phyloP scores from a whole-genome alignment of 2,797 vertebrate genomes.

The Muraenolepis orangiensis region DNA sequence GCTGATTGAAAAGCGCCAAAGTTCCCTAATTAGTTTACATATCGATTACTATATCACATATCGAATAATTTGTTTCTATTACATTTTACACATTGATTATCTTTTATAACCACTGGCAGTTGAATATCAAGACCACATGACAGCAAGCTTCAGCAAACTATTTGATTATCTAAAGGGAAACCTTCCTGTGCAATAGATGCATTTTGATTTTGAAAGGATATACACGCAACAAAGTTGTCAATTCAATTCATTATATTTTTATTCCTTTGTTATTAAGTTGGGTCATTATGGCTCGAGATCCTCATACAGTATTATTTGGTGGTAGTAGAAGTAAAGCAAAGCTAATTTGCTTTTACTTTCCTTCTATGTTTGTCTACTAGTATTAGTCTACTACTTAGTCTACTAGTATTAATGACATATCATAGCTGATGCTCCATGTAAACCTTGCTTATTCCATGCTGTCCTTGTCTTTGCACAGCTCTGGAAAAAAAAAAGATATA shows the following conservation, averaged over 20 bases:
- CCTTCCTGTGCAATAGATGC: background rate
- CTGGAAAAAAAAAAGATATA: constrained; percentile 39
- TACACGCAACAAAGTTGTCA: background rate
- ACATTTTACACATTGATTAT: background rate
- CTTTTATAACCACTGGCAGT: background rate
- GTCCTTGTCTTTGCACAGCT: constrained; percentile 61
- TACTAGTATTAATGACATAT: background rate
- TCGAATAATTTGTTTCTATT: background rate
- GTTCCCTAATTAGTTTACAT: no score
- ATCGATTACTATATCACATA: background rate
- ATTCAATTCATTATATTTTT: background rate
- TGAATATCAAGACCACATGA: constrained; percentile 5
- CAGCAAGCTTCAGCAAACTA: background rate
- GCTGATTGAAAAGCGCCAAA: no score
- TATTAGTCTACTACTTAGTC: background rate
- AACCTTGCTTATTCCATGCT: constrained; percentile 14
- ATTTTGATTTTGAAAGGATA: background rate
- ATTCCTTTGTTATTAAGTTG: background rate
- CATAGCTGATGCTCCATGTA: background rate
- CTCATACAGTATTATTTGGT: constrained; percentile 4
- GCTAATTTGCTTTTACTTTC: constrained; percentile 13
- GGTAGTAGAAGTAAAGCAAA: constrained; percentile 9
- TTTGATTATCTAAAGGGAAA: background rate
- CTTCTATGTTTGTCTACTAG: background rate
- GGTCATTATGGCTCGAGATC: background rate